Conservation (phyloP, 2,888 invertebrate genomes). For the Tenthredo livida region DNA sequence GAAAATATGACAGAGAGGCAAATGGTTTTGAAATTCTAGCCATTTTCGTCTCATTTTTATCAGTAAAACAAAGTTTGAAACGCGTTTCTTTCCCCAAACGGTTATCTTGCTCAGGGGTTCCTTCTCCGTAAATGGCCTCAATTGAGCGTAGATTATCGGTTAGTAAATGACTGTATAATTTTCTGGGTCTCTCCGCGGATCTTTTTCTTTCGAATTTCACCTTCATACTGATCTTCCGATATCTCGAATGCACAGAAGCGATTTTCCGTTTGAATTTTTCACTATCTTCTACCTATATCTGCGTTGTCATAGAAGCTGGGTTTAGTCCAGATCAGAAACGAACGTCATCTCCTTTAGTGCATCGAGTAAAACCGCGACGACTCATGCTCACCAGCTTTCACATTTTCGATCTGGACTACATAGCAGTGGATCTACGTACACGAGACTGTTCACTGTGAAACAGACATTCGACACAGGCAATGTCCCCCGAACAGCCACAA, state of each 20-base stretch:
- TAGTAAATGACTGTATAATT: not conserved
- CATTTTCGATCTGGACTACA: constrained; percentile 38
- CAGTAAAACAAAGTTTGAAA: not conserved
- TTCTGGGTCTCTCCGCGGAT: not conserved
- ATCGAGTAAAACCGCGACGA: not conserved
- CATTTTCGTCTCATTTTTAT: not conserved
- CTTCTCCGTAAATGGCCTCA: not conserved
- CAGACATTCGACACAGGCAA: constrained; percentile 8
- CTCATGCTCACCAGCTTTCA: constrained; percentile 37
- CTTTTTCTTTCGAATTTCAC: not conserved
- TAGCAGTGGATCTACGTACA: not conserved
- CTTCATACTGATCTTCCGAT: not conserved
- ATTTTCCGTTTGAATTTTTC: not conserved
- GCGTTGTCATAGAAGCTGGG: not conserved
- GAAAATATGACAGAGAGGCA: not conserved
- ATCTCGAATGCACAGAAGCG: not conserved
- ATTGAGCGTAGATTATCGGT: not conserved
- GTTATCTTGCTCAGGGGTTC: not conserved
- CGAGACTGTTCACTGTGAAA: not conserved
- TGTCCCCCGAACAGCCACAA: not conserved
- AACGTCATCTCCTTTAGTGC: constrained; percentile 29
- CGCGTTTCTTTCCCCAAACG: not conserved
- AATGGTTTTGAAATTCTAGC: not conserved
- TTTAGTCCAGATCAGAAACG: not conserved
- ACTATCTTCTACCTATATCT: not conserved